phyloP scores from a whole-genome alignment of 1,140 invertebrate species.

The Panagrolaimus sp. region DNA sequence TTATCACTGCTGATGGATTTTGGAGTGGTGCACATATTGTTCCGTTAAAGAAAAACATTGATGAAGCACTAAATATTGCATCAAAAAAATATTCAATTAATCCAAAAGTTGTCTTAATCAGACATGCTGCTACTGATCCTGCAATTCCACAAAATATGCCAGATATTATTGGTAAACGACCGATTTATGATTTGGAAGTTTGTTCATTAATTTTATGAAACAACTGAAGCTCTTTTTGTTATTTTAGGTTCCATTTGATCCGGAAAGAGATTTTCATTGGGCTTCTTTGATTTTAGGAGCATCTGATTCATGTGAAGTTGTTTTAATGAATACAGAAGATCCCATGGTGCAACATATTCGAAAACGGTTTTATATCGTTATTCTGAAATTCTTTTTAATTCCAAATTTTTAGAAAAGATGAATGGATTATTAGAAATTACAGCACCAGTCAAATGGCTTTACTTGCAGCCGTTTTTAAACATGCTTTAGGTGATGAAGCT shows the following conservation, averaged over 20 bases:
- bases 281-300: slow-evolving; percentile 21
- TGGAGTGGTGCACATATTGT: slow-evolving; percentile 16
- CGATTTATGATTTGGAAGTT: slow-evolving; percentile 5
- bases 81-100: background rate
- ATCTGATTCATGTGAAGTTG: slow-evolving; percentile 11
- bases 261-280: slow-evolving; percentile 18
- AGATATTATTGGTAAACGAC: background rate
- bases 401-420: background rate
- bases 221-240: background rate
- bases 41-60: slow-evolving; percentile 10
- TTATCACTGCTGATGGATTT: slow-evolving; percentile 24
- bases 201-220: background rate
- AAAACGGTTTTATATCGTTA: background rate
- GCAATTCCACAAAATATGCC: background rate
- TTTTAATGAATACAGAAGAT: slow-evolving; percentile 20
- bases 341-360: slow-evolving; percentile 12
- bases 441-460: slow-evolving; percentile 4
- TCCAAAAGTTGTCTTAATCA: slow-evolving; percentile 2
- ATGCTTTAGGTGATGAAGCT: background rate
- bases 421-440: slow-evolving; percentile 3
- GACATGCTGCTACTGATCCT: background rate
- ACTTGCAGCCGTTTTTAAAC: slow-evolving; percentile 1
- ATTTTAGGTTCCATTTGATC: slow-evolving; percentile 18
- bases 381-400: background rate
- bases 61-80: slow-evolving; percentile 20